Evolutionary conservation across 2,888 invertebrate genomes (phyloP), one percentile per base, ranked within the genome.

Genomic region (Clunio marinus): DNA sequence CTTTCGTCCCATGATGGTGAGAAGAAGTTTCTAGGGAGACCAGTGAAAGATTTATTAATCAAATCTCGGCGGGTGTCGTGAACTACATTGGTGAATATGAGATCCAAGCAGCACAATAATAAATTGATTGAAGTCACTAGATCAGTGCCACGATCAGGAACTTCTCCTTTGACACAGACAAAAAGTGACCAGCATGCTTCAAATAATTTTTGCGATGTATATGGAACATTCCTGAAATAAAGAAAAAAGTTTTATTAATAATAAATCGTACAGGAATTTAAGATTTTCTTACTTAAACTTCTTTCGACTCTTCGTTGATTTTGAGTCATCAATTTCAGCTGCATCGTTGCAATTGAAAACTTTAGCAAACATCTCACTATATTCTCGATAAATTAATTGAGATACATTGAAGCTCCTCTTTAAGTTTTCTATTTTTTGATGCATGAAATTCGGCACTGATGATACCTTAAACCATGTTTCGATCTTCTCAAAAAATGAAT

Each of bases 381-480:
- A 96, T 75, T 95, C 93, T 74, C 93, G 90, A 77, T 93, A 97
- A 67, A 96, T 86, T n/a, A 94, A 89, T 73, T 90, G 91, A 1
- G 96, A 93, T 1, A 98, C 96, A 60, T 91, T 89, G 81, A 97
- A 96, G 75, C 93, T 95, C 69, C 89, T 84, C 75, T 97, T 92
- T 69, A 97, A 79, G 70, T 88, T 84, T 70, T 91, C 88, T 69
- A 97, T 89, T 77, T 91, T 91, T 58, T 86, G 84, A 70, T 88
- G 83, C 76, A 96, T 93, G 69, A 91, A 89, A 72, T 87, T 86
- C 0, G 93, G 86, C 79, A 95, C 84, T 71, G 88, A 88, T 1
- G 93, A 89, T 94, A 98, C 96, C 74, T 95, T 93, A 70, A 91
- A 88, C 97, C 97, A 99, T 75, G 89, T 89, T 76, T 92, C 90